A percentile compares a stretch with the other conserved stretches of the same genome.
Conservation (phyloP, 2,888 invertebrate species). For the Alloscopus bannaensis region DNA sequence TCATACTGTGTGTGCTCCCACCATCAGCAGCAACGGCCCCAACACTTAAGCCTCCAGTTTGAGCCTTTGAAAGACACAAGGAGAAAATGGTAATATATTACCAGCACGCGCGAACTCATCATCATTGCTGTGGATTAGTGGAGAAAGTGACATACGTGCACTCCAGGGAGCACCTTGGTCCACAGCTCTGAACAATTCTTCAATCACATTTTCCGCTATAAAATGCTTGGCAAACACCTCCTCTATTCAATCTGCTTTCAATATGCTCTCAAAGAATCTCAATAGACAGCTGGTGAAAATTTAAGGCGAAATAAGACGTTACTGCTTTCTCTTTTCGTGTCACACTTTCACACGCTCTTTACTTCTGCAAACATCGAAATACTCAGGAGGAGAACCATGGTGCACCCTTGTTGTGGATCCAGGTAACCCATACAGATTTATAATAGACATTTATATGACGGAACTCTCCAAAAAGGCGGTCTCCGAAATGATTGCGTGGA, state of each 20-base stretch:
- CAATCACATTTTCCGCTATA: constrained; percentile 4
- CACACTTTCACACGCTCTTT: neutral
- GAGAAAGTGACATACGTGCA: constrained; percentile 18
- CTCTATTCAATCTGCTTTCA: constrained; percentile 46
- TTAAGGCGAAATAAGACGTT: constrained; percentile 15
- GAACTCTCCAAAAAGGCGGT: neutral
- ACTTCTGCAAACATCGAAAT: constrained; percentile 3
- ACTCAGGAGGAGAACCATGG: constrained; percentile 30
- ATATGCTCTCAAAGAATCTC: constrained; percentile 12
- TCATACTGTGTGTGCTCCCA: neutral
- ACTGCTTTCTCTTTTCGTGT: neutral
- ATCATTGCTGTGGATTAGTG: constrained; percentile 43
- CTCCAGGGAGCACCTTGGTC: constrained; percentile 36
- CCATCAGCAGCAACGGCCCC: neutral
- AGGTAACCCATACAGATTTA: constrained; percentile 26
- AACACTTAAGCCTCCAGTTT: constrained; percentile 14
- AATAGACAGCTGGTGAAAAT: constrained; percentile 50
- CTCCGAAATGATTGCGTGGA: too few species aligned
- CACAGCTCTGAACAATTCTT: constrained; percentile 3
- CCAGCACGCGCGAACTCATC: constrained; percentile 29
- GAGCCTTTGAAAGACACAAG: constrained; percentile 15
- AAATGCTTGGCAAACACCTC: constrained; percentile 8
- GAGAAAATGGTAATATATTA: constrained; percentile 51
- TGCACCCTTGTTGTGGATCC: constrained; percentile 58
- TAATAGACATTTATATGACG: constrained; percentile 6